These are phyloP conservation scores for Mizuhopecten yessoensis DNA, from an alignment of 1,140 invertebrate species.

Conservation along the genomic window DNA sequence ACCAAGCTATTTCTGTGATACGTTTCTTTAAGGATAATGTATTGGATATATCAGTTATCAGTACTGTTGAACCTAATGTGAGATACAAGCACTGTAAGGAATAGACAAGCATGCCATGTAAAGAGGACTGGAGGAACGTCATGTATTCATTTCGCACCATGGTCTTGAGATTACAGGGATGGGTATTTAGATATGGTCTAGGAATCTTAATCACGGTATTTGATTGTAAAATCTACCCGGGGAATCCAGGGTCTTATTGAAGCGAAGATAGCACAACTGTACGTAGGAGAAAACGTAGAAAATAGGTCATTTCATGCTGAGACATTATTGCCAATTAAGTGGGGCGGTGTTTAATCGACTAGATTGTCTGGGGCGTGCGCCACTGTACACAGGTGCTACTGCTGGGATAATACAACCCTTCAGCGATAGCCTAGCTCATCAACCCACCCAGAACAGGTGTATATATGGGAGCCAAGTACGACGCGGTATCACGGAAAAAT, in stretches of 20 bases:
- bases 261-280: background rate
- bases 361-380: background rate
- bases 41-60: background rate
- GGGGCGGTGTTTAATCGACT: background rate
- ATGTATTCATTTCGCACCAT: background rate
- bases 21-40: background rate
- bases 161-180: background rate
- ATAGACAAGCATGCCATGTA: background rate
- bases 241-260: background rate
- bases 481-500: background rate
- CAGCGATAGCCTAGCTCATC: background rate
- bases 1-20: background rate
- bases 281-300: background rate
- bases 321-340: conserved; percentile 8
- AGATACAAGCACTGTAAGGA: background rate
- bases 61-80: background rate
- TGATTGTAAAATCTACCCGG: background rate
- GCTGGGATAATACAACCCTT: background rate
- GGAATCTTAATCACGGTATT: no score
- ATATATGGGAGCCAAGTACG: background rate
- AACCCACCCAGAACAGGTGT: background rate
- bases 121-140: background rate
- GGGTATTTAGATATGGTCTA: background rate
- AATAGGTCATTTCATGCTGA: conserved; percentile 27
- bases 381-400: no score